A percentile compares a stretch with the other conserved stretches of the same genome.
phyloP scores from a whole-genome alignment of 2,888 invertebrate genomes.

The Trichacis sp. region DNA sequence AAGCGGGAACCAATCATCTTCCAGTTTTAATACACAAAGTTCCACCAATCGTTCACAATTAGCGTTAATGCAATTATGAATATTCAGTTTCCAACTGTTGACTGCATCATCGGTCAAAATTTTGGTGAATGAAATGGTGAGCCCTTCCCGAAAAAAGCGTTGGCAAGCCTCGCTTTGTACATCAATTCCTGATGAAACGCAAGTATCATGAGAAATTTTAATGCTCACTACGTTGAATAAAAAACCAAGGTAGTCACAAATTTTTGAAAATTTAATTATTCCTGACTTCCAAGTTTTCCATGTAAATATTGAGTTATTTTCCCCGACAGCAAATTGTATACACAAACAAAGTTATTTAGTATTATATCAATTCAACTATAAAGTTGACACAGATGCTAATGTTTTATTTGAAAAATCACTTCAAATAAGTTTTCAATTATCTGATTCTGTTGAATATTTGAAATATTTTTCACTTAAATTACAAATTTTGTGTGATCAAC shows the following conservation, averaged over 20 bases:
- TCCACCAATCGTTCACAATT: constrained; percentile 94
- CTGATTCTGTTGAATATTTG: not conserved
- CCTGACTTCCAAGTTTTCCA: too few relatives aligned
- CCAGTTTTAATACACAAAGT: constrained; percentile 91
- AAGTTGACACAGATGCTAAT: too few relatives aligned
- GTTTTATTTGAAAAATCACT: too few relatives aligned
- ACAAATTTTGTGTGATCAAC: too few relatives aligned
- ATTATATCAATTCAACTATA: too few relatives aligned
- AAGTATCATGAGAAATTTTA: not conserved
- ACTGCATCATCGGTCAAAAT: constrained; percentile 98
- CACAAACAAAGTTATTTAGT: too few relatives aligned
- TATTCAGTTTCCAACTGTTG: constrained; percentile 97
- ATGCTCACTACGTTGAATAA: too few relatives aligned
- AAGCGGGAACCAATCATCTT: constrained; percentile 91
- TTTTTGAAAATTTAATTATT: too few relatives aligned
- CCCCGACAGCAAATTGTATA: too few relatives aligned
- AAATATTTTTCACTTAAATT: not conserved
- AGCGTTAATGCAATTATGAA: constrained; percentile 93
- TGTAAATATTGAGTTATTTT: too few relatives aligned
- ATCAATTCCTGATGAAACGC: constrained; percentile 79
- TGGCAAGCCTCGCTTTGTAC: constrained; percentile 90
- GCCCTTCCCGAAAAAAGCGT: constrained; percentile 93
- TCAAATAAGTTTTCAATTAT: too few relatives aligned
- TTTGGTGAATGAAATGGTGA: constrained; percentile 95
- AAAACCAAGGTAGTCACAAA: too few relatives aligned